These are phyloP conservation scores for Oithona nana DNA, from an alignment of 2,888 invertebrate genomes.

Conservation along the genomic window DNA sequence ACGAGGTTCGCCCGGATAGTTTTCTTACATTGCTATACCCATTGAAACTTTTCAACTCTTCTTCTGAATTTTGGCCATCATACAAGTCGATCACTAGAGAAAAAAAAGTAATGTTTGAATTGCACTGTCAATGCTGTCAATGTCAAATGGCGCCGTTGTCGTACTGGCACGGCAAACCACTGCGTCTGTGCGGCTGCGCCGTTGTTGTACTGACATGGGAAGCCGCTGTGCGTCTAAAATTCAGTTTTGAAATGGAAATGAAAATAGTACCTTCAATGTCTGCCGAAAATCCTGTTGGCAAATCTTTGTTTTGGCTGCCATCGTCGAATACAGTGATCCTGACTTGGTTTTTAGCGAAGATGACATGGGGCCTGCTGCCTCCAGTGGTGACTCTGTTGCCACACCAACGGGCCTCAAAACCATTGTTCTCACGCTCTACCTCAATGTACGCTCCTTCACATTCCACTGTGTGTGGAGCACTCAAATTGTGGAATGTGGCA, in stretches of 20 bases:
- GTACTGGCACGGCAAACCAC: too few species aligned
- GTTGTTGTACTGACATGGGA: too few species aligned
- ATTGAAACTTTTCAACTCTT: constrained; percentile 1
- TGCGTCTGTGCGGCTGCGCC: too few species aligned
- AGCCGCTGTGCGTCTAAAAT: too few species aligned
- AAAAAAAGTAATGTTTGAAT: not conserved
- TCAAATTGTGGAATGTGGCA: constrained; percentile 22
- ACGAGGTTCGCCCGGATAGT: not conserved
- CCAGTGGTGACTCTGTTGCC: constrained; percentile 21
- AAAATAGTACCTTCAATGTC: constrained; percentile 22
- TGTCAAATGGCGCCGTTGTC: too few species aligned
- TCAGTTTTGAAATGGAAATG: not conserved
- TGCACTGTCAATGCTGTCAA: too few species aligned
- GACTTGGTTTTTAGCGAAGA: constrained; percentile 22
- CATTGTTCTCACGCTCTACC: constrained; percentile 23
- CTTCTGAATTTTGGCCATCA: constrained; percentile 20
- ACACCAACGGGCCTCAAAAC: constrained; percentile 23
- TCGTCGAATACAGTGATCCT: constrained; percentile 21
- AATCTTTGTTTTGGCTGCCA: constrained; percentile 17
- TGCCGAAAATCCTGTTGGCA: constrained; percentile 22
- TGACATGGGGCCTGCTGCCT: constrained; percentile 22
- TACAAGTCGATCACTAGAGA: constrained; percentile 23
- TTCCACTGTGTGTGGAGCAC: constrained; percentile 22
- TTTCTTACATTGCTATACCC: constrained; percentile 13
- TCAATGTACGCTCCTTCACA: constrained; percentile 23